Conservation (phyloP, 2,113 vertebrate genomes). For the crab-eating macaque (Macaca fascicularis) region T2T-MFA8v1.1 NC_088377.1:111418001-111418500, state of each 20-base stretch:
- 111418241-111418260: not conserved
- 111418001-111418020: constrained; percentile 60
- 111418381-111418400: not conserved
- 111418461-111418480: not conserved
- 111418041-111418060: constrained; percentile 59
- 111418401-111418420: not conserved
- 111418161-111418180: not conserved
- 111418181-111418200: not conserved
- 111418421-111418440: not conserved
- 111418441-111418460: not conserved
- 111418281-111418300: not conserved
- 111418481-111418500: not conserved
- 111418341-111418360: not conserved
- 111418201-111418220: not conserved
- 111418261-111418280: not conserved
- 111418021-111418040: constrained; percentile 55
- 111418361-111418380: not conserved
- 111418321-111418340: not conserved
- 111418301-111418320: not conserved
- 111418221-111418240: not conserved
- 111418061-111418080: constrained; percentile 45
- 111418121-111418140: not conserved
- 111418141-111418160: not conserved
- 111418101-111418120: not conserved
- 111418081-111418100: not conserved